Evolutionary conservation across 2,888 invertebrate species (phyloP), one percentile per base, ranked within the genome.

Genomic region (Eupelmus urozonus): DNA sequence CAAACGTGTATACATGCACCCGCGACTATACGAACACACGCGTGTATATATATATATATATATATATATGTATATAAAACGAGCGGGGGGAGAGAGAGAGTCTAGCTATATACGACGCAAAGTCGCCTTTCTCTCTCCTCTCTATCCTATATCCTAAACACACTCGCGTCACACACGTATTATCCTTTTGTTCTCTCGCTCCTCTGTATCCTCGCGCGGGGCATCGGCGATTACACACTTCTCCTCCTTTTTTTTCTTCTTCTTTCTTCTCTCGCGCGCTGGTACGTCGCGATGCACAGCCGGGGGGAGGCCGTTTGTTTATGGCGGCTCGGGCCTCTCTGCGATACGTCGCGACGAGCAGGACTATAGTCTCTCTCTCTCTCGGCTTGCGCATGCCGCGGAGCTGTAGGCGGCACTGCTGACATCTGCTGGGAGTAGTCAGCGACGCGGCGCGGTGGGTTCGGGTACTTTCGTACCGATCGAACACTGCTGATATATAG

Each of bases 231-330:
- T 34, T 34, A 34, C 34, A 34, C 34, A 25, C 34, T 34, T 34
- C 11, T 34, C 11, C 34, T 18, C 5, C 34, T 45, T 7, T 45
- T 34, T 34, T 34, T 3, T 34, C 9, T n/a, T n/a, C n/a, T n/a
- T n/a, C n/a, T 34, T 34, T 34, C 34, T 45, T 16, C 16, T 45
- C 55, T 55, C 51, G 51, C 51, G 51, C 13, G 20, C 2, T 20
- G 18, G 18, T 51, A 20, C 55, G 27, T 2, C 55, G 23, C 75
- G 69, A 67, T 62, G 67, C 42, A 67, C 62, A 76, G 42, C 70
- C 70, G 63, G 3, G 23, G 63, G 55, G 29, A 63, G 76, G 53
- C 62, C 76, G 76, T 76, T 76, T 70, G 76, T 70, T 76, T 76
- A 75, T 75, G 75, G 75, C 75, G 75, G 75, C 55, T 3, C 60